Base-by-base conservation (phyloP, 2,113 vertebrate genomes). In the Sapayoa aenigma region DNA sequence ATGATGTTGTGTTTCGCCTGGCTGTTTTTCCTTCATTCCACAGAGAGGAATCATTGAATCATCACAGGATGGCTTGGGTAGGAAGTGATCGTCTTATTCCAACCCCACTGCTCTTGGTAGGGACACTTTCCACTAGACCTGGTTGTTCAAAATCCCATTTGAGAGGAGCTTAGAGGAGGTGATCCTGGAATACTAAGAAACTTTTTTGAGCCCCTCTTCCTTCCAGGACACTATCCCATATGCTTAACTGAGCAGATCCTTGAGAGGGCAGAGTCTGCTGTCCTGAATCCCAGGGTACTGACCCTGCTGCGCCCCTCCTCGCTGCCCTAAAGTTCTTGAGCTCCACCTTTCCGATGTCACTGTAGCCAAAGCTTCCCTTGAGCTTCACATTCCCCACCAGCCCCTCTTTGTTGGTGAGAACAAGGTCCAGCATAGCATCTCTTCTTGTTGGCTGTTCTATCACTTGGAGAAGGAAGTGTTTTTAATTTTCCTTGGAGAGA, bases 281-380 rank as follows among this genome's bases (percentile, higher is more conserved):
- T 76, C 28, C 49, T 44, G 37, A 25, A 39, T 9, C 28, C 16
- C 5, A 5, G 55, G 9, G 5, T 22, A 16, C 33, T 50, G 33
- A 58, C 28, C 49, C 16, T 63, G 35, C 27, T 13, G 3, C 69
- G 35, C 14, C 39, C 28, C 39, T 53, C n/a, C 42, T 69, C 0
- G 0, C 33, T 92, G 28, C 33, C 8, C 7, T 44, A 9, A 82
- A 6, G 37, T 44, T 20, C 76, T 63, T 1, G 0, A 69, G 22
- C 12, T 33, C 35, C 9, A 18, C 23, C 4, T 3, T 69, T 56
- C 42, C 7, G 46, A n/a, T 42, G 42, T 63, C 17, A 12, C 55
- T 62, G 47, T 37, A 49, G 23, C 27, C 55, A 49, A 39, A 37
- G 55, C 41, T 75, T 8, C 11, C 16, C 9, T 2, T n/a, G 31